A percentile compares a stretch with the other conserved stretches of the same genome.
Conservation (phyloP, 2,888 invertebrate genomes). For the Erannis defoliaria region DNA sequence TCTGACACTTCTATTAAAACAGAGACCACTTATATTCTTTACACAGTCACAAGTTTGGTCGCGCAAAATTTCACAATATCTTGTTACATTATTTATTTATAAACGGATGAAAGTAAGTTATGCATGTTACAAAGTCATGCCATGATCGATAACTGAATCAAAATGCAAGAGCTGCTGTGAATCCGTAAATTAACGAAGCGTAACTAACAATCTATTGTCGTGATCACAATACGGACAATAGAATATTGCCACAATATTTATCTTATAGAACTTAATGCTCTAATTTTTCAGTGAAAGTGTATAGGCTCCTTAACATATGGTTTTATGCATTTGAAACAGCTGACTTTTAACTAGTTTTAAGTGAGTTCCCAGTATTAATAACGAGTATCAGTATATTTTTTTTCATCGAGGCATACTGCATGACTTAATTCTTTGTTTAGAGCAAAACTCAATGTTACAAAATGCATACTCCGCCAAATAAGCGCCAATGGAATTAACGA, state of each 20-base stretch:
- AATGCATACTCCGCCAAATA: too few species aligned
- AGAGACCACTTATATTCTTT: too few species aligned
- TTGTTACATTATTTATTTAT: background rate
- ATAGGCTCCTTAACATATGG: background rate
- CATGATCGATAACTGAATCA: constrained; percentile 6
- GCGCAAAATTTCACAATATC: background rate
- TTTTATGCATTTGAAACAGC: background rate
- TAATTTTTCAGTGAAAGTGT: background rate
- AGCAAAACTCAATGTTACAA: too few species aligned
- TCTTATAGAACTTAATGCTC: constrained; percentile 1
- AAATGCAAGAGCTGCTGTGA: constrained; percentile 11
- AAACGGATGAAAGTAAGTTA: constrained; percentile 1
- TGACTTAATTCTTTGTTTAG: too few species aligned
- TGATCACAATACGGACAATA: background rate
- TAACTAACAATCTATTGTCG: constrained; percentile 21
- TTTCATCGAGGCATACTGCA: too few species aligned
- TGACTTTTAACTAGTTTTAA: background rate
- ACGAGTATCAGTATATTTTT: too few species aligned
- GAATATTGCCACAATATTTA: constrained; percentile 12
- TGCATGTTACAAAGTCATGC: constrained; percentile 5
- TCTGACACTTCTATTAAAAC: too few species aligned
- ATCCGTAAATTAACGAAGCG: constrained; percentile 2
- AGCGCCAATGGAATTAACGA: too few species aligned
- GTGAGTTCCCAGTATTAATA: too few species aligned
- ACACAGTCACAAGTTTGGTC: background rate